Percentiles rank a stretch among this genome's conserved stretches.
phyloP scores from a whole-genome alignment of 2,113 vertebrate species.

The Alligator sinensis region DNA sequence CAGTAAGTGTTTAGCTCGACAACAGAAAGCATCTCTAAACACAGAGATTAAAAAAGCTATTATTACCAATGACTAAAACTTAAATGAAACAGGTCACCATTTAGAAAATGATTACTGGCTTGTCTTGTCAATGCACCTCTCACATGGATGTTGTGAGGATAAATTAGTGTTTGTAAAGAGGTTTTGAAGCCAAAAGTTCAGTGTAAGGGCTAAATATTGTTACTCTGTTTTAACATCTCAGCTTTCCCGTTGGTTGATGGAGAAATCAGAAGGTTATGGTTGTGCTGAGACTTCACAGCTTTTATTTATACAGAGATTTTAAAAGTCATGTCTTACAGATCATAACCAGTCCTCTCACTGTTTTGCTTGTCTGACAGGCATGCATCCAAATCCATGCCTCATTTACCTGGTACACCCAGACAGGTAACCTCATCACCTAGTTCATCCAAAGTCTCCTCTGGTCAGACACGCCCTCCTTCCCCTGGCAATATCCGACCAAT shows the following conservation, averaged over 20 bases:
- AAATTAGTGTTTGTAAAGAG: neutral
- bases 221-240: neutral
- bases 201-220: neutral
- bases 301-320: neutral
- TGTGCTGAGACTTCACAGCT: neutral
- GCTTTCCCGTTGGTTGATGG: neutral
- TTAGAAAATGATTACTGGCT: neutral
- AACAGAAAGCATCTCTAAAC: neutral
- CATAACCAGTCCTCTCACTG: neutral
- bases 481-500: slow-evolving; percentile 91
- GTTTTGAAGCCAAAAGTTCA: neutral
- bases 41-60: neutral
- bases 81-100: neutral
- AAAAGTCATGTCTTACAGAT: neutral
- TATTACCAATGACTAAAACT: neutral
- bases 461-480: slow-evolving; percentile 77
- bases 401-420: slow-evolving; percentile 85
- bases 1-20: neutral
- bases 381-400: slow-evolving; percentile 79
- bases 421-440: slow-evolving; percentile 79
- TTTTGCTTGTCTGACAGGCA: slow-evolving; percentile 74
- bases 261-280: neutral
- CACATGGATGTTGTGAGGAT: neutral
- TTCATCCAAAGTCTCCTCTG: slow-evolving; percentile 73
- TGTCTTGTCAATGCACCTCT: neutral